These are phyloP conservation scores for Thinocorus orbignyianus DNA, from an alignment of 2,113 vertebrate species.

Conservation along the genomic window DNA sequence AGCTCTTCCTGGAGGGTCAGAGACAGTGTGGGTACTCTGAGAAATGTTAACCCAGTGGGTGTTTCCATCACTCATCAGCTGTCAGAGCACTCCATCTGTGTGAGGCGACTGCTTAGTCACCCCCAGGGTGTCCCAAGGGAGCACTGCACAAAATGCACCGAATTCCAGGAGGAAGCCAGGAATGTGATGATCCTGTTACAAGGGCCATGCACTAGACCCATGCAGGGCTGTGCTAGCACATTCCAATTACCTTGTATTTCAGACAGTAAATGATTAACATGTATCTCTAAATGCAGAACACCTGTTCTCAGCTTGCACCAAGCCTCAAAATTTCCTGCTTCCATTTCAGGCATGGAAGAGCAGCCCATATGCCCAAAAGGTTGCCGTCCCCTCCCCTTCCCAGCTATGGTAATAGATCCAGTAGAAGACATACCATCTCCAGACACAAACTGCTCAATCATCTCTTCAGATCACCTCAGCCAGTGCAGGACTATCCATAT, in stretches of 20 bases:
- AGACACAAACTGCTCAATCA: not conserved
- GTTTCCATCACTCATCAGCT: not conserved
- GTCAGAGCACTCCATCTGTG: not conserved
- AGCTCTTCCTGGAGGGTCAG: not conserved
- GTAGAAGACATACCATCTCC: not conserved
- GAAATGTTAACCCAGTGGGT: not conserved
- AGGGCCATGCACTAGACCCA: not conserved
- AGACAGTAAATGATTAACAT: not conserved
- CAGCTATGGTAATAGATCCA: not conserved
- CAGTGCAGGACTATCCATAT: not conserved
- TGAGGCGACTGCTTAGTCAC: not conserved
- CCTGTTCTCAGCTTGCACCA: not conserved
- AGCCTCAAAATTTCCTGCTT: not conserved
- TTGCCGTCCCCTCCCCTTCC: not conserved
- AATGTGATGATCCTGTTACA: slow-evolving; percentile 8
- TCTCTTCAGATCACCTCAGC: not conserved
- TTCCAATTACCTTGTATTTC: slow-evolving; percentile 5
- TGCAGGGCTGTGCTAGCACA: not conserved
- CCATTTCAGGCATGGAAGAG: not conserved
- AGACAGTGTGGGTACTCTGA: not conserved
- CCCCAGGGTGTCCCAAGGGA: not conserved
- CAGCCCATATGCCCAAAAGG: not conserved
- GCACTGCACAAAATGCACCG: not conserved
- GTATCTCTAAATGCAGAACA: not conserved
- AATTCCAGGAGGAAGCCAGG: slow-evolving; percentile 13